Conservation (phyloP, 2,113 vertebrate species). For the Eclectus roratus region DNA sequence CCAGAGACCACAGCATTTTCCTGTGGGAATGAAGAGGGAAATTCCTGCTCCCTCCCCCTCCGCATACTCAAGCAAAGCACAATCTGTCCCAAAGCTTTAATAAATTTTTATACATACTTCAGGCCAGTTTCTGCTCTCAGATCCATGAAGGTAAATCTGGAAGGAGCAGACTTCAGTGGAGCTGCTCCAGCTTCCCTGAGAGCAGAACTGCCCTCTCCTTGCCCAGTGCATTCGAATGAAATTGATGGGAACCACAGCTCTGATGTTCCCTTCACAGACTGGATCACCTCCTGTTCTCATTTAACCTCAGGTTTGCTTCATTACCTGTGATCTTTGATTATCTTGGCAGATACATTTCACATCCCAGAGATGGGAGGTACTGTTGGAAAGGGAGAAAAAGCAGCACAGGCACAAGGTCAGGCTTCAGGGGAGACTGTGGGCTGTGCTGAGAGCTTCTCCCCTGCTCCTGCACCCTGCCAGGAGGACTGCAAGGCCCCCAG, state of each 20-base stretch:
- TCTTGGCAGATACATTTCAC: neutral
- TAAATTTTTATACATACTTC: neutral
- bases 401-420: neutral
- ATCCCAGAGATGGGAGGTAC: neutral
- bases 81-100: constrained; percentile 20
- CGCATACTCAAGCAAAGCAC: neutral
- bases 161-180: neutral
- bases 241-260: fast-evolving
- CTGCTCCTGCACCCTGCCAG: neutral
- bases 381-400: neutral
- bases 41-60: neutral
- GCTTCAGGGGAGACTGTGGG: neutral
- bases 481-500: neutral
- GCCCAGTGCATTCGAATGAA: fast-evolving
- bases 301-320: neutral
- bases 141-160: neutral
- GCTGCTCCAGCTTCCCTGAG: neutral
- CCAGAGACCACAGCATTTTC: neutral
- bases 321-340: neutral
- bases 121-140: neutral
- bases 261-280: neutral
- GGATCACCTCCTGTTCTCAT: neutral
- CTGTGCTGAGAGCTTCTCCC: neutral
- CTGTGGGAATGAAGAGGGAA: constrained; percentile 26
- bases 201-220: neutral